Percentiles rank a stretch among this genome's conserved stretches.
Evolutionary conservation across 2,113 vertebrate genomes (phyloP).

Genomic region (Microcebus ravelobensis): DNA sequence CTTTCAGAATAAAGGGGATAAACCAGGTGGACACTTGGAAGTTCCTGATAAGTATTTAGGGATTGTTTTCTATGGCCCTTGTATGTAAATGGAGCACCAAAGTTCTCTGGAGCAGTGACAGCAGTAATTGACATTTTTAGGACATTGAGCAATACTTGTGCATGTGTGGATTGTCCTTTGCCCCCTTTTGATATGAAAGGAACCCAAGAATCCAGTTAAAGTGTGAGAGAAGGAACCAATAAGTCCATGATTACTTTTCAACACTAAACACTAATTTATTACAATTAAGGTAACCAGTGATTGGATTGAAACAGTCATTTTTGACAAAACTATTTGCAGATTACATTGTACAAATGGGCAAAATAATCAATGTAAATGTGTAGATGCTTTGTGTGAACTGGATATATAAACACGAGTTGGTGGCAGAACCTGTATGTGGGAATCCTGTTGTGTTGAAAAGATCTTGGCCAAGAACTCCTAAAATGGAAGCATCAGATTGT

Average conservation of each 20-base stretch:
- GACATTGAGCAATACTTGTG: background rate
- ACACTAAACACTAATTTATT: background rate
- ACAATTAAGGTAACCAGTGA: conserved; percentile 20
- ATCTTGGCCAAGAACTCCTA: background rate
- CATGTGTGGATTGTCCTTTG: background rate
- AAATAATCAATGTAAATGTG: background rate
- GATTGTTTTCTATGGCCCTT: background rate
- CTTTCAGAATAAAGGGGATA: background rate
- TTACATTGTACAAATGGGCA: background rate
- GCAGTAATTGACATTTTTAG: background rate
- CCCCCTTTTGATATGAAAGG: background rate
- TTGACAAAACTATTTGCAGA: background rate
- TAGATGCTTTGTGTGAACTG: background rate
- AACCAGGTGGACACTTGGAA: background rate
- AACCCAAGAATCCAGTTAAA: background rate
- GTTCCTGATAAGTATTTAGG: background rate
- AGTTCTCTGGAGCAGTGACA: background rate
- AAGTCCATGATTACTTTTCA: conserved; percentile 11
- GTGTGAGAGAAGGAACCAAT: background rate
- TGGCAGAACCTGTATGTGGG: background rate
- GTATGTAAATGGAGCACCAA: background rate
- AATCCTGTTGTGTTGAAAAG: conserved; percentile 15
- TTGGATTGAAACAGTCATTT: conserved; percentile 41
- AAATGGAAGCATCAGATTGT: background rate
- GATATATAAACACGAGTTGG: background rate